Evolutionary conservation across 37 sponge, comb jelly and placozoan species (phyloP), one percentile per base, ranked within the genome.

Genomic region (Spongilla lacustris): DNA sequence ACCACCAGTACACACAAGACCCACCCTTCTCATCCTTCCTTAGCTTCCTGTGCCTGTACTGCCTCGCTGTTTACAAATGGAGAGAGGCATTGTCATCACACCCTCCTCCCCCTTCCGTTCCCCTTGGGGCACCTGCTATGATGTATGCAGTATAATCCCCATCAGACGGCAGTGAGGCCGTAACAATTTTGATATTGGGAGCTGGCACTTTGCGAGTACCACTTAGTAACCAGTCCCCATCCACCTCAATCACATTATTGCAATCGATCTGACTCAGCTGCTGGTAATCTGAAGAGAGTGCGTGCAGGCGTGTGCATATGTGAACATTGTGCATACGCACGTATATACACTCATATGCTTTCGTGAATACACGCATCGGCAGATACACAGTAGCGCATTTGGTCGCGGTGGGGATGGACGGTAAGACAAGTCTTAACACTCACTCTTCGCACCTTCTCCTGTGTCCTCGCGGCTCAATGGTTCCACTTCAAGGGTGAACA

Each of bases 181-280:
- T 68, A 41, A 87, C 84, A 30, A 92, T 92, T 67, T 36, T 25
- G 30, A 87, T 87, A 33, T 84, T 46, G 0, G 92, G 92, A 28
- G 81, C 34, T 67, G 88, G 81, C 28, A 58, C 80, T 19, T 38
- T 41, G 66, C 76, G 83, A 31, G 83, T 29, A 25, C 88, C 92
- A 74, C 92, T 83, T 67, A 92, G 32, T 28, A 92, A 29, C 92
- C 92, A 92, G n/a, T 84, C 88, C 19, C 37, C 92, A 23, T 84
- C 92, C 76, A 92, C 80, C 30, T 92, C 92, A 29, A 92, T 66
- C 4, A 27, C 36, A 12, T 26, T 36, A 30, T 88, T 77, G 71
- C 87, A 86, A 81, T 86, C 81, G 10, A 86, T 86, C 49, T 28
- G n/a, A 29, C 68, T 66, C 21, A 35, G 5, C 37, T 58, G 36